Conservation (phyloP, 2,113 vertebrate genomes). For the Choloepus hoffmanni region DNA sequence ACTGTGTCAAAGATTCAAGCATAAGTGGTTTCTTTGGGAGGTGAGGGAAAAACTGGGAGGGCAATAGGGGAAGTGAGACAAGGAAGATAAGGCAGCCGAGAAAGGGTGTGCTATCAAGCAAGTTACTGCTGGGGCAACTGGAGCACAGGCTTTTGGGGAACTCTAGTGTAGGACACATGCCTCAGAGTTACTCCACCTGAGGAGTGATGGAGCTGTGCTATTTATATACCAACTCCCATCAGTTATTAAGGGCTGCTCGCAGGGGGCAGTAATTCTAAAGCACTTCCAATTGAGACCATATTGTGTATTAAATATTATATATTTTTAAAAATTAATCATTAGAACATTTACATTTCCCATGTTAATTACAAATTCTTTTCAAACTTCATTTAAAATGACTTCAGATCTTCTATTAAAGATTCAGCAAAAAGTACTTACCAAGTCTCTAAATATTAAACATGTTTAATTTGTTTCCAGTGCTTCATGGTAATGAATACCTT, state of each 20-base stretch:
- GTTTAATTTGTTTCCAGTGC: background rate
- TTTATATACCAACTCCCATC: accelerated
- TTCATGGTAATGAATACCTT: background rate
- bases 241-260: background rate
- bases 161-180: background rate
- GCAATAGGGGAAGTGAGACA: background rate
- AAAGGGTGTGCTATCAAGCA: background rate
- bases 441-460: background rate
- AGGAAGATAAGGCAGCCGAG: background rate
- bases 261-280: background rate
- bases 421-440: background rate
- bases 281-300: background rate
- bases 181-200: background rate
- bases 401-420: constrained; percentile 2
- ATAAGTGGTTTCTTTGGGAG: background rate
- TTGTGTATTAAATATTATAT: background rate
- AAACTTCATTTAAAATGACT: constrained; percentile 3
- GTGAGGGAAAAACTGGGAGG: background rate
- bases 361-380: constrained; percentile 28
- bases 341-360: background rate
- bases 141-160: background rate
- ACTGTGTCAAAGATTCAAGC: background rate
- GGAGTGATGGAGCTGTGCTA: background rate
- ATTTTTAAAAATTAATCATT: background rate
- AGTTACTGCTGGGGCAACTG: background rate